These are phyloP conservation scores for Mesocricetus auratus DNA, from an alignment of 2,113 vertebrate species.

Conservation along the genomic window DNA sequence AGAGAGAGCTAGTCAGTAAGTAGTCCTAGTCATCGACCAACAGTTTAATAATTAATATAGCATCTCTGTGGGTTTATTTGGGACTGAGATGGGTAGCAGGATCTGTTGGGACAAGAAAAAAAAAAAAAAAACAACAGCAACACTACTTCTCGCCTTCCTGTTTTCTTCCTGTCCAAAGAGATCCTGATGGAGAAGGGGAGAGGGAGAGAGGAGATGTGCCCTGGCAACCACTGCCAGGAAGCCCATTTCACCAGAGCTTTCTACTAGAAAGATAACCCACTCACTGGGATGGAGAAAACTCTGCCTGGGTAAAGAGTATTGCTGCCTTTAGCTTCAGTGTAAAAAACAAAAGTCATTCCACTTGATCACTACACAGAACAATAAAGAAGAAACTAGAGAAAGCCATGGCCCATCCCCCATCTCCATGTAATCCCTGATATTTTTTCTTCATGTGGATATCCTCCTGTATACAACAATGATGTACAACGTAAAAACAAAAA, in stretches of 20 bases:
- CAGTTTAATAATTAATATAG: too few species aligned
- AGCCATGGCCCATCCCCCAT: not conserved
- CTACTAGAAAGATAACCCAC: conserved; percentile 42
- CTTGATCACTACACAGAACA: conserved; percentile 12
- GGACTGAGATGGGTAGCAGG: too few species aligned
- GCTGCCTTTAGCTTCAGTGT: not conserved
- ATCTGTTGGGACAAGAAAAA: too few species aligned
- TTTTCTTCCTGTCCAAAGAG: not conserved
- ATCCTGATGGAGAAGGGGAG: not conserved
- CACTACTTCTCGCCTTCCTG: not conserved
- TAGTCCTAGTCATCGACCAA: too few species aligned
- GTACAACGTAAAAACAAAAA: not conserved
- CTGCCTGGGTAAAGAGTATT: not conserved
- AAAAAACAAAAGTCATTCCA: not conserved
- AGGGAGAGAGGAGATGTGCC: not conserved
- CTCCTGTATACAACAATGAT: conserved; percentile 15
- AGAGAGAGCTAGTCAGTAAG: too few species aligned
- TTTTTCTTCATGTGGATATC: conserved; percentile 22
- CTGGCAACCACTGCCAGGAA: conserved; percentile 42
- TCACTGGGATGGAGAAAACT: not conserved
- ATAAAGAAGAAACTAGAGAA: not conserved
- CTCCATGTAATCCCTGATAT: not conserved
- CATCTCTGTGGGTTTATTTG: too few species aligned
- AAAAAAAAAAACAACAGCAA: too few species aligned
- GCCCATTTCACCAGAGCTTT: conserved; percentile 41